A percentile compares a stretch with the other conserved stretches of the same genome.
Conservation (phyloP, 2,888 invertebrate species). For the Pyrochroa serraticornis region DNA sequence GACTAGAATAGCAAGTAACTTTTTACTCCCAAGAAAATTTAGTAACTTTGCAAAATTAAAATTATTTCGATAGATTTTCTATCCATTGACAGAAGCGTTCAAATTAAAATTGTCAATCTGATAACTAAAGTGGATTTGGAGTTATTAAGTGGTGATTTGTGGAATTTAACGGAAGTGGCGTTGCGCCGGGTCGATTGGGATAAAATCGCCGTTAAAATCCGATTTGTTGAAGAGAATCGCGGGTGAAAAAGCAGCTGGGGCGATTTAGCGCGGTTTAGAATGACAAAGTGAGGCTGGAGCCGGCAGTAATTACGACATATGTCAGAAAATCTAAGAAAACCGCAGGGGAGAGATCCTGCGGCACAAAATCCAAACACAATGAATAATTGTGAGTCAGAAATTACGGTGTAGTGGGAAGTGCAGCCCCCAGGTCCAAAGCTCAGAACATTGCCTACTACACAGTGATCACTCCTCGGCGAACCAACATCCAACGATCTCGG, state of each 20-base stretch:
- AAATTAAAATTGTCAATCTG: no score
- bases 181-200: constrained; percentile 1
- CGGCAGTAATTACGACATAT: constrained; percentile 54
- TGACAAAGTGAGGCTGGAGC: constrained; percentile 34
- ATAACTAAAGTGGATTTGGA: no score
- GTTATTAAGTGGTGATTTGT: no score
- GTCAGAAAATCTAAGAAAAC: constrained; percentile 54
- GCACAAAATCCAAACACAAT: constrained; percentile 44
- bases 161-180: neutral
- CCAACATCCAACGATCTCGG: constrained; percentile 30
- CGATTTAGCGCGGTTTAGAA: constrained; percentile 43
- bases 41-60: no score
- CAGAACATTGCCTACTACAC: constrained; percentile 23
- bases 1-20: no score
- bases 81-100: no score
- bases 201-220: constrained; percentile 3
- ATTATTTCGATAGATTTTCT: no score
- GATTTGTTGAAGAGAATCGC: constrained; percentile 17
- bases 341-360: constrained; percentile 53
- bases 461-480: constrained; percentile 27
- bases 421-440: constrained; percentile 6
- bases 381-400: constrained; percentile 50
- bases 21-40: no score
- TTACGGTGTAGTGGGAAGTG: constrained; percentile 36
- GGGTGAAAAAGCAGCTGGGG: constrained; percentile 45